Conservation (phyloP, 2,797 vertebrate genomes). For the Adrianichthys oophorus region DNA sequence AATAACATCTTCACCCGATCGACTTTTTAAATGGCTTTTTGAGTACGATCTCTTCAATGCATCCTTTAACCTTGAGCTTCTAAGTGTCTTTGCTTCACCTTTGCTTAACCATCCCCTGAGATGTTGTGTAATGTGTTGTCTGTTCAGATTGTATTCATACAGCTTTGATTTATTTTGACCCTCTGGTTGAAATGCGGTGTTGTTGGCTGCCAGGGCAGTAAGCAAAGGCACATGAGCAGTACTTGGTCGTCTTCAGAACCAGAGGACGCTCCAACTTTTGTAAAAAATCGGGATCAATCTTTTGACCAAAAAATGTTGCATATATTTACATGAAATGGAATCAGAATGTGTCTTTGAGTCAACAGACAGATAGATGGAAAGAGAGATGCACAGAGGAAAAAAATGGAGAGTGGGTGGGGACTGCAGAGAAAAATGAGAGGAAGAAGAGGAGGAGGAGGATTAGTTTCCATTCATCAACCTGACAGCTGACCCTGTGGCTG, state of each 20-base stretch:
- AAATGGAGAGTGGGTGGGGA: slow-evolving; percentile 28
- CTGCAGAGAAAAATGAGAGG: slow-evolving; percentile 40
- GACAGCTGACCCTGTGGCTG: slow-evolving; percentile 70
- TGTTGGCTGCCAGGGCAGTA: slow-evolving; percentile 15
- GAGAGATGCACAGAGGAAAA: slow-evolving; percentile 26
- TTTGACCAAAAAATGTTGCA: neutral
- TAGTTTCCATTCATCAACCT: slow-evolving; percentile 66
- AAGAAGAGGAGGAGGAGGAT: slow-evolving; percentile 44
- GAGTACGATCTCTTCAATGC: slow-evolving; percentile 32
- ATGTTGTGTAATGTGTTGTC: slow-evolving; percentile 51
- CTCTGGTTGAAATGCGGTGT: slow-evolving; percentile 19
- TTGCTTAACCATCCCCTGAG: slow-evolving; percentile 35
- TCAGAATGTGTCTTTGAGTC: slow-evolving; percentile 2
- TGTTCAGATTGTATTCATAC: slow-evolving; percentile 48
- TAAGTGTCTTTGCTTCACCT: slow-evolving; percentile 62
- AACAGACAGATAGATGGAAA: neutral
- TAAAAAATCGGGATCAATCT: slow-evolving; percentile 1
- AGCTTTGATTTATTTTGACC: slow-evolving; percentile 58
- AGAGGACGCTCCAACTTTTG: neutral
- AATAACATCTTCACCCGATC: slow-evolving; percentile 35
- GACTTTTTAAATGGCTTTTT: slow-evolving; percentile 45
- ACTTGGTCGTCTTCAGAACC: slow-evolving; percentile 11
- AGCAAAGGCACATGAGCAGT: slow-evolving; percentile 21
- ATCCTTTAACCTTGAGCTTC: slow-evolving; percentile 38
- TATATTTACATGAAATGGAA: slow-evolving; percentile 5